Percentiles rank a stretch among this genome's conserved stretches.
Evolutionary conservation across 1,140 invertebrate species (phyloP).

Genomic region (Hyles euphorbiae): DNA sequence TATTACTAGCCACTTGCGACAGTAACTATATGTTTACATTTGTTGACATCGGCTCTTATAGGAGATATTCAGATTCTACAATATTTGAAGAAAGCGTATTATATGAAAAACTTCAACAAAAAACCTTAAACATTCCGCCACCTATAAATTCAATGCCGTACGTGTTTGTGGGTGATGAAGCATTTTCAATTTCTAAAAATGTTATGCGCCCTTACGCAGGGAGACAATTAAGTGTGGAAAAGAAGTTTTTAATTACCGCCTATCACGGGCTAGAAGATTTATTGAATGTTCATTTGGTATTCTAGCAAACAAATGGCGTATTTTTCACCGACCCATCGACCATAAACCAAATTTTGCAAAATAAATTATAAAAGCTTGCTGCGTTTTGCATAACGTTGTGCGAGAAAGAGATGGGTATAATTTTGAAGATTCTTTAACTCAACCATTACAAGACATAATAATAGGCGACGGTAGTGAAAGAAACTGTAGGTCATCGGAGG

Average conservation of each 20-base stretch:
- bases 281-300: slow-evolving; percentile 41
- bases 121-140: too few species aligned
- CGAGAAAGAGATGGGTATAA: slow-evolving; percentile 34
- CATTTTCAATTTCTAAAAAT: slow-evolving; percentile 6
- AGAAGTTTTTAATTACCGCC: slow-evolving; percentile 40
- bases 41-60: neutral
- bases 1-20: neutral
- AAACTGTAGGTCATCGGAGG: slow-evolving; percentile 15
- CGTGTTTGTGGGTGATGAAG: too few species aligned
- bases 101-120: too few species aligned
- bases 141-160: too few species aligned
- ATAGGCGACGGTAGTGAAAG: too few species aligned
- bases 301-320: slow-evolving; percentile 50
- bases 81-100: too few species aligned
- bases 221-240: slow-evolving; percentile 34
- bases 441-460: slow-evolving; percentile 3
- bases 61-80: neutral
- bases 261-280: slow-evolving; percentile 20
- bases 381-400: slow-evolving; percentile 58
- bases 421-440: slow-evolving; percentile 39
- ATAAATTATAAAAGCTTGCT: slow-evolving; percentile 44
- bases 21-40: neutral
- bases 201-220: slow-evolving; percentile 38
- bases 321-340: slow-evolving; percentile 51
- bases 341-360: slow-evolving; percentile 35